A percentile compares a stretch with the other conserved stretches of the same genome.
These are phyloP conservation scores for Prochilodus magdalenae DNA, from an alignment of 2,113 vertebrate species.

Conservation along the genomic window DNA sequence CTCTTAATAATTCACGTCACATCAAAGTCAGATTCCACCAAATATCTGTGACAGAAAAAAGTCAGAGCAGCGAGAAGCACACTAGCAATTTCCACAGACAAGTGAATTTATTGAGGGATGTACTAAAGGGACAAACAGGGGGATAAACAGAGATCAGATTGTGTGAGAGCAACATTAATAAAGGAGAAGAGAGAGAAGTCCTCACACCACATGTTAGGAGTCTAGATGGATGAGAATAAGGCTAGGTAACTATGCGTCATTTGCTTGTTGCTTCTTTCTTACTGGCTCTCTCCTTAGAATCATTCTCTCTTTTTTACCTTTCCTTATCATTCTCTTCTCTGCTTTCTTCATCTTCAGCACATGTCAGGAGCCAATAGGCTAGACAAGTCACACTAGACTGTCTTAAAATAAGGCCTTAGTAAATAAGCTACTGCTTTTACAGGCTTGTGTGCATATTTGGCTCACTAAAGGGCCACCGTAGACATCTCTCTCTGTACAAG, in stretches of 20 bases:
- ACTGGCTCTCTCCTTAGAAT: neutral
- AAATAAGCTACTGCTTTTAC: too few relatives aligned
- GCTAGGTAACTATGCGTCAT: neutral
- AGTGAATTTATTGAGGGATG: neutral
- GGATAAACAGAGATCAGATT: neutral
- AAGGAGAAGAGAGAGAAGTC: neutral
- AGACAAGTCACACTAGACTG: too few relatives aligned
- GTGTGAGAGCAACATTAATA: slow-evolving; percentile 8
- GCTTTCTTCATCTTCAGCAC: neutral
- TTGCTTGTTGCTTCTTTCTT: neutral
- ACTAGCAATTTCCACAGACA: neutral
- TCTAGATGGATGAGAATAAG: too few relatives aligned
- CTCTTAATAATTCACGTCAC: too few relatives aligned
- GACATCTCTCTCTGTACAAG: too few relatives aligned
- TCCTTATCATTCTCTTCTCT: neutral
- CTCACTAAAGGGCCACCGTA: too few relatives aligned
- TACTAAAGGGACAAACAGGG: neutral
- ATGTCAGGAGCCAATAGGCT: too few relatives aligned
- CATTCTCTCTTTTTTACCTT: neutral
- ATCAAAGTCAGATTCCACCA: neutral
- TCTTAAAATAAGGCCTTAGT: neutral
- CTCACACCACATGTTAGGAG: neutral
- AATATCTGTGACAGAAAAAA: neutral
- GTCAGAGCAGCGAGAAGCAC: neutral
- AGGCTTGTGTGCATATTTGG: too few relatives aligned